A percentile compares a stretch with the other conserved stretches of the same genome.
These are phyloP conservation scores for Lanius collurio DNA, from an alignment of 2,113 vertebrate genomes.

Conservation along the genomic window DNA sequence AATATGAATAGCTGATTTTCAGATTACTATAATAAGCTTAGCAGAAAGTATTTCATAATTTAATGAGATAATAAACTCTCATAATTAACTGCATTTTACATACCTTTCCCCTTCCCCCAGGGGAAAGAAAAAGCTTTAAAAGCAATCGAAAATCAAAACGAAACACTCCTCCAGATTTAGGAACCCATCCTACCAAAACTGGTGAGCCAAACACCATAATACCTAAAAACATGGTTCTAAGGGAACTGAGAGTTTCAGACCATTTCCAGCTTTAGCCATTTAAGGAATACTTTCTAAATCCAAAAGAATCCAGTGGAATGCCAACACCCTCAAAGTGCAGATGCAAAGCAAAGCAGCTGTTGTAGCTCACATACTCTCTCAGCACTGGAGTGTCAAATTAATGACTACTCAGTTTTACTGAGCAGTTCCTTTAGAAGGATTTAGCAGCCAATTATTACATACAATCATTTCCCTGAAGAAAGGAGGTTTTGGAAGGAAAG, in stretches of 20 bases:
- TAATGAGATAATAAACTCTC: conserved; percentile 5
- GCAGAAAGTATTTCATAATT: conserved; percentile 9
- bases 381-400: background rate
- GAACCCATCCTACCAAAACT: background rate
- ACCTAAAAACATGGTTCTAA: background rate
- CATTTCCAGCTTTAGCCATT: background rate
- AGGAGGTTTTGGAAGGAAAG: background rate
- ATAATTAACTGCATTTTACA: conserved; percentile 17
- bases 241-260: background rate
- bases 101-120: background rate
- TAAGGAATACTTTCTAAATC: background rate
- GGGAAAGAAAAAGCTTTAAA: background rate
- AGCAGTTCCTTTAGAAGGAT: background rate
- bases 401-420: background rate
- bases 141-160: background rate
- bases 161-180: background rate
- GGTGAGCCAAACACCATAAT: background rate
- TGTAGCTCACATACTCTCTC: background rate
- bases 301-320: background rate
- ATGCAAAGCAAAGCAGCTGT: background rate
- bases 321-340: background rate
- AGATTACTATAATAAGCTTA: background rate
- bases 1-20: background rate
- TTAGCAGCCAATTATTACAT: conserved; percentile 2
- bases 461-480: background rate